These are phyloP conservation scores for Aurelia aurita complex sp. Pacific DNA, from an alignment of 30 jellyfish, hydroid and myxozoan genomes.

Conservation along the genomic window DNA sequence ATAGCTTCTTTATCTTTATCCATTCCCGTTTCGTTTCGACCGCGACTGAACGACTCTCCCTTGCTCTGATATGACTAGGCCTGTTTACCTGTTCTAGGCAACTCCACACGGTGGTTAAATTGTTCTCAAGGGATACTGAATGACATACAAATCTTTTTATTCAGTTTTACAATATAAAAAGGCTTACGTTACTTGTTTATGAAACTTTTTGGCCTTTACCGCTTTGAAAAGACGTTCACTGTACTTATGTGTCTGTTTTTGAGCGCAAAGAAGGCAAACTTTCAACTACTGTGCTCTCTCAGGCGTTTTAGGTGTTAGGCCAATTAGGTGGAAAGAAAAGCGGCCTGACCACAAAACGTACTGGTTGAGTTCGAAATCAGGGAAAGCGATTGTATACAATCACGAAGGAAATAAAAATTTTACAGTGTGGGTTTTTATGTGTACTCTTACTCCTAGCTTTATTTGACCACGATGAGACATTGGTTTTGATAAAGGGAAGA, in stretches of 20 bases:
- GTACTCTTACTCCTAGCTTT: background rate
- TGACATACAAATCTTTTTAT: constrained; percentile 7
- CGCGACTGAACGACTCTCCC: too few species aligned
- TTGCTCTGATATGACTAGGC: too few species aligned
- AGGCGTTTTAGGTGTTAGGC: constrained; percentile 1
- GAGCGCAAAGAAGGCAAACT: too few species aligned
- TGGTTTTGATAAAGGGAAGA: constrained; percentile 28
- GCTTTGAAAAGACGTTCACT: too few species aligned
- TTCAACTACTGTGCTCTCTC: too few species aligned
- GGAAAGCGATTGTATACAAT: constrained; percentile 18
- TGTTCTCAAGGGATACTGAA: too few species aligned
- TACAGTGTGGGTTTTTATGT: constrained; percentile 25
- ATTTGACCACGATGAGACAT: too few species aligned
- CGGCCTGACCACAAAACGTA: constrained; percentile 28
- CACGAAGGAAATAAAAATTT: constrained; percentile 34
- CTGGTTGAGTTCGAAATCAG: constrained; percentile 28
- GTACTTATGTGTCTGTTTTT: too few species aligned
- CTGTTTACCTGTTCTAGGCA: too few species aligned
- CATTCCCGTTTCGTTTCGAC: too few species aligned
- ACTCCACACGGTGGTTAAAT: too few species aligned
- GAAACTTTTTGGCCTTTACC: too few species aligned
- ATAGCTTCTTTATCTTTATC: constrained; percentile 56
- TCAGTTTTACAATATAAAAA: background rate
- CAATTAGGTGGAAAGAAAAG: background rate
- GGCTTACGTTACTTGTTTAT: background rate